Evolutionary conservation across 2,888 invertebrate genomes (phyloP), one percentile per base, ranked within the genome.

Genomic region (Tenthredo distinguenda): DNA sequence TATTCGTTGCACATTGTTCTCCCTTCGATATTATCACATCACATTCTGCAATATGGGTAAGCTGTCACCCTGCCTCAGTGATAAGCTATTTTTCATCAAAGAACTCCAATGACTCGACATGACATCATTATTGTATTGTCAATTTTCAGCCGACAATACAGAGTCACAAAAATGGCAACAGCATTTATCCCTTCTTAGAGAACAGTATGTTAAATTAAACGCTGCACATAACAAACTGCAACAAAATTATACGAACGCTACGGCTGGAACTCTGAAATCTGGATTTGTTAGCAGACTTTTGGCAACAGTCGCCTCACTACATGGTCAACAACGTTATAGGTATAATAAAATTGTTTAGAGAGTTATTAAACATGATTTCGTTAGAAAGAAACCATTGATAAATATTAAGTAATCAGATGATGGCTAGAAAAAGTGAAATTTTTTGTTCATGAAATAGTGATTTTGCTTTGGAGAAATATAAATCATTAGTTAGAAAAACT

Each of bases 121-220:
- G n/a, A 34, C 6, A 37, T 71, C n/a, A 21, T 72, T 10, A 37
- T 21, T 40, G 21, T 72, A 6, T 37, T 31, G 5, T 37, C 18
- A 71, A 37, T 71, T 88, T 88, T 84, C 62, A 92, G 93, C 92
- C 65, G 93, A 93, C 82, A 88, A 91, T 34, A 88, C 89, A 10
- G 91, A 93, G 77, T 92, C 92, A 12, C 93, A 92, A 86, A 93
- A 93, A 83, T 93, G 92, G 89, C 98, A 98, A 93, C 98, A 98
- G 93, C 98, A 99, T 93, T 94, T 99, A 88, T 94, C 96, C 85
- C 95, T 99, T 86, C 95, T 99, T 87, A 96, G 98, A 90, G 98
- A 98, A 89, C 98, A 99, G 94, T 99, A 99, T 94, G 97, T 98
- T 9, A 98, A 98, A 94, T 94, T 99, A 47, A 98, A 98, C 92